phyloP scores from a whole-genome alignment of 2,888 invertebrate genomes.

The Hecatera dysodea region DNA sequence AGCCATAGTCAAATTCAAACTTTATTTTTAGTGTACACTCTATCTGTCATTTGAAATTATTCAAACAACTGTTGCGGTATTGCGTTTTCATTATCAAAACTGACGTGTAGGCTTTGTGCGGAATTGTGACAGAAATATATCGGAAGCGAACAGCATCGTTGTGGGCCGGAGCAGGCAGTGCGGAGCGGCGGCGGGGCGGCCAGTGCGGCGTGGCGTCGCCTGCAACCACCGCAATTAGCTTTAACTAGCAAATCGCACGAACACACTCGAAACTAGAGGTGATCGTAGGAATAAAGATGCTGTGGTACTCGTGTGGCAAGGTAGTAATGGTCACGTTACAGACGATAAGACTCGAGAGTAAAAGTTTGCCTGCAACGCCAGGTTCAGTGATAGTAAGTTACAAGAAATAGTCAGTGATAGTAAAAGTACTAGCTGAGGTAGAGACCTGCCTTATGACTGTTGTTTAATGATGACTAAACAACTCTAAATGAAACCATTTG shows the following conservation, averaged over 20 bases:
- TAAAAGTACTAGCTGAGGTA: background rate
- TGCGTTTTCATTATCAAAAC: background rate
- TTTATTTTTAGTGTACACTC: constrained; percentile 4
- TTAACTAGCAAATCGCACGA: constrained; percentile 6
- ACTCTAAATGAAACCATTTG: no score
- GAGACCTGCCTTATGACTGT: background rate
- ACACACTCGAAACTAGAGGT: background rate
- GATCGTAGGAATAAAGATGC: constrained; percentile 1
- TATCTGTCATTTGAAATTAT: background rate
- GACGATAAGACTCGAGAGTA: background rate
- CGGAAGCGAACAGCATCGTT: constrained; percentile 3
- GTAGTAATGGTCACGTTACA: background rate
- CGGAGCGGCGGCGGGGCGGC: background rate
- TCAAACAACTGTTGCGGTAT: background rate
- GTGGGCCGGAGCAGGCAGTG: background rate
- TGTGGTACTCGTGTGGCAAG: background rate
- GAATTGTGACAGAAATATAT: constrained; percentile 3
- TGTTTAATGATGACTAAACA: background rate
- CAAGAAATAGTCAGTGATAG: background rate
- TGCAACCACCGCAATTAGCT: constrained; percentile 25
- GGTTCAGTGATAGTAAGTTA: background rate
- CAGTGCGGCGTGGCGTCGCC: background rate
- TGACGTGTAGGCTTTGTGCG: background rate
- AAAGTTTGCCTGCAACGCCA: background rate
- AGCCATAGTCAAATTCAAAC: background rate